Conservation (phyloP, 2,797 vertebrate genomes). For the Onychomys leucogaster region DNA sequence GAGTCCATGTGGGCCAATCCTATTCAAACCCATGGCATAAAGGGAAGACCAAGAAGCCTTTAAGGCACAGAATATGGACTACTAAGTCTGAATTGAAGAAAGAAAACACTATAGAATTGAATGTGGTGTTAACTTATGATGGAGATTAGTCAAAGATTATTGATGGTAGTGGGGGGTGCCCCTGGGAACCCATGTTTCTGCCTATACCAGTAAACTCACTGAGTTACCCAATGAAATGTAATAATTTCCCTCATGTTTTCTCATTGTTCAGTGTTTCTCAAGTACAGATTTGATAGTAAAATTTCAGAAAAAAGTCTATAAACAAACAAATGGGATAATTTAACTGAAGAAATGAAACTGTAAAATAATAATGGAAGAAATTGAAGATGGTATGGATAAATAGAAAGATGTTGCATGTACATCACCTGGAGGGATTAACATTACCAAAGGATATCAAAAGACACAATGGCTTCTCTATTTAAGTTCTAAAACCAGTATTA, state of each 20-base stretch:
- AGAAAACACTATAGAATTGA: constrained; percentile 24
- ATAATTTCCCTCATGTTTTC: not conserved
- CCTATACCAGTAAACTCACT: not conserved
- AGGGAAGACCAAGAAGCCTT: constrained; percentile 5
- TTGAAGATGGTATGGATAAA: not conserved
- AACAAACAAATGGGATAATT: not conserved
- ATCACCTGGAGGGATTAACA: not conserved
- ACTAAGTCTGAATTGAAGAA: constrained; percentile 62
- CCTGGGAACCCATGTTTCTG: rapidly evolving
- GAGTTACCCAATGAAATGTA: not conserved
- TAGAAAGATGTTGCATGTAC: not conserved
- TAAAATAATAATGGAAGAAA: not conserved
- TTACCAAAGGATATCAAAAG: not conserved
- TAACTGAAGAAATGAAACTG: not conserved
- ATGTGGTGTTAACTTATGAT: not conserved
- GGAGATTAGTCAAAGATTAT: not conserved
- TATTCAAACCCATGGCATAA: not conserved
- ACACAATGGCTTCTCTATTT: not conserved
- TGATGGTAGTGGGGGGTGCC: not conserved
- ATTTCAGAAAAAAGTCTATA: not conserved
- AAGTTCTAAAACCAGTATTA: not conserved
- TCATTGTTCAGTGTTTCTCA: not conserved
- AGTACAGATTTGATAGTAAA: not conserved
- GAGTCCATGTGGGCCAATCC: too few species aligned
- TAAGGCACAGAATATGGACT: constrained; percentile 3